Evolutionary conservation across 2,888 invertebrate genomes (phyloP).

Genomic region (Myopa testacea): DNA sequence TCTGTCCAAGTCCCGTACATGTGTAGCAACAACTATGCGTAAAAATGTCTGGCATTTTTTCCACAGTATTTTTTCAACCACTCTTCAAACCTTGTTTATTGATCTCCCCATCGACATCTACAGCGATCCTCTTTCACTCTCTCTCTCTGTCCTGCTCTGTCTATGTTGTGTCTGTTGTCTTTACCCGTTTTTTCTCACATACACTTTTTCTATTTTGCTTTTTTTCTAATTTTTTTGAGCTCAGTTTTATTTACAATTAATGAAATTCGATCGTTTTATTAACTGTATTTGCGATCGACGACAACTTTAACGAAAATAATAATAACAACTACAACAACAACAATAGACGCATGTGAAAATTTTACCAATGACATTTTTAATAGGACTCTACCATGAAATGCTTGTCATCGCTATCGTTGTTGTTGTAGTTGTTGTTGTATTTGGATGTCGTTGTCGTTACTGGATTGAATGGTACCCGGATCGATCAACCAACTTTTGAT

Average conservation of each 20-base stretch:
- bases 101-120: neutral
- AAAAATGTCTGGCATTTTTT: constrained; percentile 46
- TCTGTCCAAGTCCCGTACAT: constrained; percentile 19
- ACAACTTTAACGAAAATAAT: constrained; percentile 20
- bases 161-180: constrained; percentile 46
- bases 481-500: constrained; percentile 21
- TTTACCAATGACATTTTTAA: constrained; percentile 41
- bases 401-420: neutral
- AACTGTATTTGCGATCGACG: constrained; percentile 54
- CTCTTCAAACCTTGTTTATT: neutral
- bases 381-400: constrained; percentile 37
- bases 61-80: constrained; percentile 37
- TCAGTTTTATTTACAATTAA: constrained; percentile 60
- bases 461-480: constrained; percentile 7
- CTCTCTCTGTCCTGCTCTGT: constrained; percentile 46
- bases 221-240: constrained; percentile 36
- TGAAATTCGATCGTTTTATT: constrained; percentile 64
- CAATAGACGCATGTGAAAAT: constrained; percentile 18
- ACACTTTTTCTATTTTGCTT: constrained; percentile 22
- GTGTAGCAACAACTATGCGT: constrained; percentile 1
- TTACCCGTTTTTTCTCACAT: constrained; percentile 50
- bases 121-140: neutral
- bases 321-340: constrained; percentile 15
- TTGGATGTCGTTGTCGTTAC: too few relatives aligned
- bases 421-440: too few relatives aligned